Evolutionary conservation across 2,113 vertebrate genomes (phyloP).

Genomic region (Cyprinodon variegatus): DNA sequence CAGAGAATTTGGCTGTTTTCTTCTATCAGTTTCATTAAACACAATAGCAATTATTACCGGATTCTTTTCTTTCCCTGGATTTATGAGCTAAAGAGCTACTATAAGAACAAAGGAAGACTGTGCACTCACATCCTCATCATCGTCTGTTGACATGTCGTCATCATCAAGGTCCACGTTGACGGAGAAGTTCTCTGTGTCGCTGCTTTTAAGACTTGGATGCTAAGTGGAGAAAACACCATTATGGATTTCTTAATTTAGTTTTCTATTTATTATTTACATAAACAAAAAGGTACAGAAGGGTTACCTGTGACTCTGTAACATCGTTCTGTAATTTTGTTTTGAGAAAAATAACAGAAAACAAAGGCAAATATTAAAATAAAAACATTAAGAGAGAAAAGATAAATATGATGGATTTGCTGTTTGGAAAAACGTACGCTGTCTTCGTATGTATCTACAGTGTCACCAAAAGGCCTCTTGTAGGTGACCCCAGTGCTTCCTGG

Average conservation of each 20-base stretch:
- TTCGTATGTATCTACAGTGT: conserved; percentile 45
- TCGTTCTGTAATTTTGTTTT: conserved; percentile 59
- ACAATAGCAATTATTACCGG: not conserved
- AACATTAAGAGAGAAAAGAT: not conserved
- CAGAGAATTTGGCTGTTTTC: not conserved
- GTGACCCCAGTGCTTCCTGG: conserved; percentile 25
- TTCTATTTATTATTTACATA: not conserved
- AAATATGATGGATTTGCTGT: conserved; percentile 19
- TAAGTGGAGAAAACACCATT: not conserved
- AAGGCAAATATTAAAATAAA: too few relatives aligned
- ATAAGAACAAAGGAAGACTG: not conserved
- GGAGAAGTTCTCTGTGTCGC: conserved; percentile 76
- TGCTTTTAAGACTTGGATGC: conserved; percentile 68
- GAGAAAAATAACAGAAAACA: not conserved
- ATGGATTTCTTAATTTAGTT: not conserved
- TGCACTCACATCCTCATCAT: conserved; percentile 69
- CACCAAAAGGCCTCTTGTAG: conserved; percentile 29
- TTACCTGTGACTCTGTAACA: conserved; percentile 71
- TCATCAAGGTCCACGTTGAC: conserved; percentile 69
- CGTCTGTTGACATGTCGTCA: conserved; percentile 71
- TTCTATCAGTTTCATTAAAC: not conserved
- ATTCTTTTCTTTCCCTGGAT: not conserved
- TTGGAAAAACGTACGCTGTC: conserved; percentile 57
- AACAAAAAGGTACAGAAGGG: not conserved
- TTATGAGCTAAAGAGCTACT: too few relatives aligned